Percentiles rank a stretch among this genome's conserved stretches.
These are phyloP conservation scores for Rhyacophila evoluta DNA, from an alignment of 2,888 invertebrate genomes.

Conservation along the genomic window DNA sequence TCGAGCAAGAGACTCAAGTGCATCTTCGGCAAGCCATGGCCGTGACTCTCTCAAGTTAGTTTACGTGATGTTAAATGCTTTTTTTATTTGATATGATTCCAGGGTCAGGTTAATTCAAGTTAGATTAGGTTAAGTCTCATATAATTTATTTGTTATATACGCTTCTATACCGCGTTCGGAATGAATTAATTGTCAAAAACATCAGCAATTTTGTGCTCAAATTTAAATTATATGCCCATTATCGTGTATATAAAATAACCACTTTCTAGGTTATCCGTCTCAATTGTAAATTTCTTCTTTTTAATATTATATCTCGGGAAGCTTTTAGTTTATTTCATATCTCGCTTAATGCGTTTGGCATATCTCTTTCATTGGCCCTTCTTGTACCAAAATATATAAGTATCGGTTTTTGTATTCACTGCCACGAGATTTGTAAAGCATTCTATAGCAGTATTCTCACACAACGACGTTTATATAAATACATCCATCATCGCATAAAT, in stretches of 20 bases:
- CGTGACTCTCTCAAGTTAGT: too few relatives aligned
- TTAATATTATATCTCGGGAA: neutral
- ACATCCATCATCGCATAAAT: neutral
- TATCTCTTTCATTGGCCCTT: neutral
- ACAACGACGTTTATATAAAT: neutral
- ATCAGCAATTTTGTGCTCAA: too few relatives aligned
- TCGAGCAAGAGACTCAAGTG: too few relatives aligned
- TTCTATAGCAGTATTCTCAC: neutral
- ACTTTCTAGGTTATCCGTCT: neutral
- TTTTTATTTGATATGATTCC: too few relatives aligned
- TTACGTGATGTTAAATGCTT: too few relatives aligned
- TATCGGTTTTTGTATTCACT: neutral
- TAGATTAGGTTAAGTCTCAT: too few relatives aligned
- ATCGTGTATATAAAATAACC: neutral
- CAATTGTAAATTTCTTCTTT: conserved; percentile 8
- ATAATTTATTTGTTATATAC: too few relatives aligned
- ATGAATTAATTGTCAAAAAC: too few relatives aligned
- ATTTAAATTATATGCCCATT: too few relatives aligned
- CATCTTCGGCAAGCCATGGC: too few relatives aligned
- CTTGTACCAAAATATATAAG: conserved; percentile 1
- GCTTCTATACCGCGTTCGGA: too few relatives aligned
- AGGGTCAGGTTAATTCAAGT: too few relatives aligned
- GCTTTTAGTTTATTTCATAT: neutral
- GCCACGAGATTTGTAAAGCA: neutral
- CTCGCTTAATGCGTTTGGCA: neutral